Evolutionary conservation across 2,888 invertebrate genomes (phyloP).

Genomic region (Coenonympha glycerion): DNA sequence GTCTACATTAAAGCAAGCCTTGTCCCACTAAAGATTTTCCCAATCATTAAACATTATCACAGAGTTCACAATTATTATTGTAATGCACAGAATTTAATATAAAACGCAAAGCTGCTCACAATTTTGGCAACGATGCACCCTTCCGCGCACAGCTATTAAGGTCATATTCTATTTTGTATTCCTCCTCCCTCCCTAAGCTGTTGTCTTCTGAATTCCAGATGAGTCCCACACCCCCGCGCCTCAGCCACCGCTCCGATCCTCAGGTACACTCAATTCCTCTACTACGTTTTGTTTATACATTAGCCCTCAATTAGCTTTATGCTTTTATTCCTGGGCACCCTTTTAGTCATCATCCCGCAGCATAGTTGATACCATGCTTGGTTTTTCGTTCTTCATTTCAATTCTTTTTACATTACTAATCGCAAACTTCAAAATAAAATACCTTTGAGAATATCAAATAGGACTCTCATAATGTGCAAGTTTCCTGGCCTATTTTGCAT

Average conservation of each 20-base stretch:
- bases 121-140: slow-evolving; percentile 21
- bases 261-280: slow-evolving; percentile 60
- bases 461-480: no score
- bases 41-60: not conserved
- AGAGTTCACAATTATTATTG: not conserved
- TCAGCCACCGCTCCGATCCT: slow-evolving; percentile 72
- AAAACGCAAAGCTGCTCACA: slow-evolving; percentile 12
- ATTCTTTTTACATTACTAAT: no score
- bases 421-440: no score
- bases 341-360: slow-evolving; percentile 12
- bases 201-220: slow-evolving; percentile 76
- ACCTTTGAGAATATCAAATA: no score
- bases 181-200: slow-evolving; percentile 61
- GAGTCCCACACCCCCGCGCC: slow-evolving; percentile 73
- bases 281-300: slow-evolving; percentile 31
- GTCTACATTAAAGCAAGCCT: no score
- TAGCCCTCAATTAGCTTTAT: slow-evolving; percentile 27
- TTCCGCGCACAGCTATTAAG: slow-evolving; percentile 29
- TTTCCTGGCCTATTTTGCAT: no score
- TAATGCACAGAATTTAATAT: not conserved
- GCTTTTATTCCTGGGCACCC: slow-evolving; percentile 15
- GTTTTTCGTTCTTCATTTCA: not conserved
- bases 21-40: no score
- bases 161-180: slow-evolving; percentile 41
- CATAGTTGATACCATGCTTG: slow-evolving; percentile 4